phyloP scores from a whole-genome alignment of 2,888 invertebrate species.

The Oxycera nigricornis region DNA sequence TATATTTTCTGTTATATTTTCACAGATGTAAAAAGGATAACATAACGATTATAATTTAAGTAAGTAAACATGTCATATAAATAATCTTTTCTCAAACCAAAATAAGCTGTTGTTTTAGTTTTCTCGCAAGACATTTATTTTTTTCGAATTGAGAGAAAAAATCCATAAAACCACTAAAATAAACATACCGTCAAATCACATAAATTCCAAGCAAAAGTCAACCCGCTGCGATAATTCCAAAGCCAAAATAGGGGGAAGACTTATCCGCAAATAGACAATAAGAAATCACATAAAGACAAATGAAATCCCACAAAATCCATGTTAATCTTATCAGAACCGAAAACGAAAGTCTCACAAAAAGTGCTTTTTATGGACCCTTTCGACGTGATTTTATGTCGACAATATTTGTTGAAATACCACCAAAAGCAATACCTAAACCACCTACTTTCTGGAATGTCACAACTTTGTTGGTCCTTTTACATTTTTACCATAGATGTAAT shows the following conservation, averaged over 20 bases:
- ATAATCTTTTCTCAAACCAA: background rate
- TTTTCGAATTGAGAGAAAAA: background rate
- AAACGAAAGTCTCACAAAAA: conserved; percentile 20
- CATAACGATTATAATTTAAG: no score
- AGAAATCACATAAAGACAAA: conserved; percentile 40
- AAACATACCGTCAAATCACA: conserved; percentile 4
- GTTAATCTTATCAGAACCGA: conserved; percentile 25
- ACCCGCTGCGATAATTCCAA: conserved; percentile 26
- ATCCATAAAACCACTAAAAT: background rate
- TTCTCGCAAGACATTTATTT: no score
- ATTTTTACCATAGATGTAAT: background rate
- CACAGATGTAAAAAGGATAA: no score
- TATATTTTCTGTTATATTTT: no score
- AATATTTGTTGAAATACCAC: conserved; percentile 30
- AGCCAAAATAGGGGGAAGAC: background rate
- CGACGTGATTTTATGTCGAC: conserved; percentile 15
- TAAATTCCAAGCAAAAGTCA: background rate
- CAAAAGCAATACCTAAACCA: background rate
- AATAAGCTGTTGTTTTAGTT: no score
- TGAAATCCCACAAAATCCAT: conserved; percentile 38
- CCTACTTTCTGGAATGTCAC: conserved; percentile 7
- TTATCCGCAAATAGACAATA: conserved; percentile 5
- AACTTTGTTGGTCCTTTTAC: background rate
- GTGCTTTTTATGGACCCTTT: conserved; percentile 34
- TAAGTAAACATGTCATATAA: no score